These are phyloP conservation scores for Stichopus chloronotus DNA, from an alignment of 35 echinoderm and acorn worm genomes.

Conservation along the genomic window DNA sequence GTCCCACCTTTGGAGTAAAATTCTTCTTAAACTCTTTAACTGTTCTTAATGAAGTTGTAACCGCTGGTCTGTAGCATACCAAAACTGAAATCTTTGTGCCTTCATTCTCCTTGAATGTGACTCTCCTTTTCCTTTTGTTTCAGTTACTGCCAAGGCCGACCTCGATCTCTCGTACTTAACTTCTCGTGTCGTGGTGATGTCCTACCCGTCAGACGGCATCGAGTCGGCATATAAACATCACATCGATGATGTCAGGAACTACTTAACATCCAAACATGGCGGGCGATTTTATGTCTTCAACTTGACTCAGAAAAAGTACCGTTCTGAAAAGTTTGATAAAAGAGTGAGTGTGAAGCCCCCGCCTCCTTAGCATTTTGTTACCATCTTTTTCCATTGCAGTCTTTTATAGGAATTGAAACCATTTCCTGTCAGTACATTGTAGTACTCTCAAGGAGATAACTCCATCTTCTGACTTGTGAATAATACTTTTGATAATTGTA, in stretches of 20 bases:
- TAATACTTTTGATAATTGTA: too few relatives aligned
- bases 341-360: slow-evolving; percentile 61
- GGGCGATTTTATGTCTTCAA: slow-evolving; percentile 93
- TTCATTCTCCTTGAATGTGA: too few relatives aligned
- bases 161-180: slow-evolving; percentile 89
- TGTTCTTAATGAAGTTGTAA: too few relatives aligned
- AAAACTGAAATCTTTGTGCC: too few relatives aligned
- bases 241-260: slow-evolving; percentile 92
- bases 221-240: slow-evolving; percentile 95
- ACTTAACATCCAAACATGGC: slow-evolving; percentile 73
- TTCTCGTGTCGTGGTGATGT: slow-evolving; percentile 90
- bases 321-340: slow-evolving; percentile 86
- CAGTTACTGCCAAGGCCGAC: slow-evolving; percentile 89
- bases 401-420: neutral
- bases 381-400: neutral
- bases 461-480: too few relatives aligned
- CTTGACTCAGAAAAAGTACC: slow-evolving; percentile 81
- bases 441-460: too few relatives aligned
- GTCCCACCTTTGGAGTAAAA: too few relatives aligned
- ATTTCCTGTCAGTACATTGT: too few relatives aligned
- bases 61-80: too few relatives aligned
- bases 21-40: too few relatives aligned
- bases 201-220: slow-evolving; percentile 90
- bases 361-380: too few relatives aligned
- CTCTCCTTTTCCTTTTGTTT: slow-evolving; percentile 15